These are phyloP conservation scores for Aphis craccivora DNA, from an alignment of 1,140 invertebrate genomes.

Conservation along the genomic window DNA sequence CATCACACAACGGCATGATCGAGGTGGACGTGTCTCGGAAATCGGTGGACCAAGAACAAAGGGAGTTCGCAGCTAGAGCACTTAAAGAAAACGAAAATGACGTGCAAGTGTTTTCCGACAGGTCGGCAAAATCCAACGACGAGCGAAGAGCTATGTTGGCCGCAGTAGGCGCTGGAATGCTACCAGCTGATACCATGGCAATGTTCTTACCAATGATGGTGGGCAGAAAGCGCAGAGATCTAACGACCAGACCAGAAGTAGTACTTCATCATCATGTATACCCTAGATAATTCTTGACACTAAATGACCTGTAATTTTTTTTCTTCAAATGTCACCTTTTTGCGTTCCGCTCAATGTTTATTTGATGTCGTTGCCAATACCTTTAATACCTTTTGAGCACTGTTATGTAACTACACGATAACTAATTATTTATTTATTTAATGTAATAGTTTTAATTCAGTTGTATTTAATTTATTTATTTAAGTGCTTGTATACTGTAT, in stretches of 20 bases:
- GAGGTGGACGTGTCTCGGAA: conserved; percentile 77
- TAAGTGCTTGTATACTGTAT: conserved; percentile 25
- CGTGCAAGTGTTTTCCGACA: not conserved
- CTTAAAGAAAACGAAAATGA: conserved; percentile 27
- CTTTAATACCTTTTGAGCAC: conserved; percentile 29
- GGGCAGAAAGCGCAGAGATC: conserved; percentile 66
- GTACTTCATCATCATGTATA: conserved; percentile 8
- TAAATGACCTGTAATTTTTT: not conserved
- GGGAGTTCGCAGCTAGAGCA: conserved; percentile 65
- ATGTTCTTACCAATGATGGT: conserved; percentile 80
- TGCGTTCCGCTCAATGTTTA: conserved; percentile 27
- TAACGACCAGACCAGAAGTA: not conserved
- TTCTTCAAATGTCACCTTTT: conserved; percentile 5
- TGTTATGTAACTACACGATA: conserved; percentile 46
- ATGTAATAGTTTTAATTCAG: not conserved
- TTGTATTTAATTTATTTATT: conserved; percentile 54
- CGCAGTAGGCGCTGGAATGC: conserved; percentile 77
- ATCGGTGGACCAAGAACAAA: conserved; percentile 71
- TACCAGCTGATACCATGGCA: conserved; percentile 77
- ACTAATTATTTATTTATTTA: conserved; percentile 42
- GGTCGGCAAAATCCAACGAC: not conserved
- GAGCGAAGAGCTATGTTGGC: conserved; percentile 65
- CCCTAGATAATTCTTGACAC: conserved; percentile 30
- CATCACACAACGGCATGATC: conserved; percentile 76
- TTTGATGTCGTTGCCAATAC: conserved; percentile 37